Conservation (phyloP, 92 coral and sea anemone species). For the Porites divaricata region DNA sequence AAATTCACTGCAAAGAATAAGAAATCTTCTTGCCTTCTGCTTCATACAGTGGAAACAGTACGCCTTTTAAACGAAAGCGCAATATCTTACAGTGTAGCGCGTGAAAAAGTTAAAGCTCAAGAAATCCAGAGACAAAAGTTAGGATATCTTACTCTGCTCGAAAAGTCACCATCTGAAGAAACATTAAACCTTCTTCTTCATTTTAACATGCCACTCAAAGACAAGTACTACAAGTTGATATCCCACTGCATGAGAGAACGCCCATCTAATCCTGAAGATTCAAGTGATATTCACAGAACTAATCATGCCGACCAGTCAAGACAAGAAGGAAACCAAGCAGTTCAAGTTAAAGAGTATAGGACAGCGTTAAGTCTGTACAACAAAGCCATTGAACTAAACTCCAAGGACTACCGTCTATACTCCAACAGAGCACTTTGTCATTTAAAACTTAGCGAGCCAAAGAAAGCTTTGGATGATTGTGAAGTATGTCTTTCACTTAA, state of each 20-base stretch:
- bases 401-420: conserved; percentile 56
- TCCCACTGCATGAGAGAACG: conserved; percentile 59
- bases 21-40: background rate
- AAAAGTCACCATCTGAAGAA: conserved; percentile 36
- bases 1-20: conserved; percentile 8
- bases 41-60: conserved; percentile 58
- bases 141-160: conserved; percentile 20
- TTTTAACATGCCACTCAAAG: conserved; percentile 61
- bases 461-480: conserved; percentile 71
- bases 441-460: conserved; percentile 54
- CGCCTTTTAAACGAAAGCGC: conserved; percentile 57
- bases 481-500: conserved; percentile 56
- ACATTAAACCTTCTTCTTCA: conserved; percentile 33
- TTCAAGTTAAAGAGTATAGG: conserved; percentile 28
- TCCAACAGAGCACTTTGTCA: conserved; percentile 71
- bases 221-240: conserved; percentile 42
- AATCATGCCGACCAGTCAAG: conserved; percentile 47
- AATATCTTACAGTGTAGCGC: conserved; percentile 66
- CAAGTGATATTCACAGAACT: background rate
- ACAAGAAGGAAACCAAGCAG: conserved; percentile 65
- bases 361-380: conserved; percentile 52
- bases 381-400: conserved; percentile 28
- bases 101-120: conserved; percentile 60
- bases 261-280: background rate
- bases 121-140: conserved; percentile 53